Conservation (phyloP, 2,888 invertebrate genomes). For the Stenodera caucasica region DNA sequence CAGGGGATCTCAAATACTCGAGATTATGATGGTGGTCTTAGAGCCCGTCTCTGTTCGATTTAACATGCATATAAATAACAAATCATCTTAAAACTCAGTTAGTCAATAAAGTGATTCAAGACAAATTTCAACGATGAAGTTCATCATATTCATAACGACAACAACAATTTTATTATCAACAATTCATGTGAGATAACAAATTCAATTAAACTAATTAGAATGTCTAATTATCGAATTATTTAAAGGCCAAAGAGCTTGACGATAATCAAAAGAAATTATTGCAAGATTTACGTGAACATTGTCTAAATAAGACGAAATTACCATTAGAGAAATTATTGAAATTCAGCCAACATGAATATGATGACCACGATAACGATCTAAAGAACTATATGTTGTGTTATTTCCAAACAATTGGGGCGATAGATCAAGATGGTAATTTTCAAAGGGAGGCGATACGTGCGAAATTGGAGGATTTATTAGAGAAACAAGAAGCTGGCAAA, state of each 20-base stretch:
- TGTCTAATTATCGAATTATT: not conserved
- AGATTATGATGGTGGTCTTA: no score
- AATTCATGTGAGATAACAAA: not conserved
- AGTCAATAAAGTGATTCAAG: not conserved
- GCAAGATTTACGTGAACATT: not conserved
- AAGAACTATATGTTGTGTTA: constrained; percentile 58
- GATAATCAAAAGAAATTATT: not conserved
- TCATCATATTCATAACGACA: not conserved
- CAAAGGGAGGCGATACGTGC: constrained; percentile 50
- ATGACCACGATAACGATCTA: constrained; percentile 50
- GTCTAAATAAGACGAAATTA: not conserved
- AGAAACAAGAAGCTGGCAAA: constrained; percentile 52
- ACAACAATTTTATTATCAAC: not conserved
- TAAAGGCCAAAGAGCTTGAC: not conserved
- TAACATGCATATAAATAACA: not conserved
- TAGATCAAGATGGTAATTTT: constrained; percentile 46
- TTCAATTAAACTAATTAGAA: not conserved
- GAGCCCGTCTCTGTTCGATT: not conserved
- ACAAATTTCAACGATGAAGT: not conserved
- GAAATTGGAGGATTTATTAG: constrained; percentile 54
- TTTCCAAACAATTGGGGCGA: constrained; percentile 56
- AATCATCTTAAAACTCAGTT: not conserved
- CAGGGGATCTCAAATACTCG: not conserved
- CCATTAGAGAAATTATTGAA: not conserved
- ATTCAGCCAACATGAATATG: not conserved